Evolutionary conservation across 2,888 invertebrate genomes (phyloP).

Genomic region (Dusona sp.): DNA sequence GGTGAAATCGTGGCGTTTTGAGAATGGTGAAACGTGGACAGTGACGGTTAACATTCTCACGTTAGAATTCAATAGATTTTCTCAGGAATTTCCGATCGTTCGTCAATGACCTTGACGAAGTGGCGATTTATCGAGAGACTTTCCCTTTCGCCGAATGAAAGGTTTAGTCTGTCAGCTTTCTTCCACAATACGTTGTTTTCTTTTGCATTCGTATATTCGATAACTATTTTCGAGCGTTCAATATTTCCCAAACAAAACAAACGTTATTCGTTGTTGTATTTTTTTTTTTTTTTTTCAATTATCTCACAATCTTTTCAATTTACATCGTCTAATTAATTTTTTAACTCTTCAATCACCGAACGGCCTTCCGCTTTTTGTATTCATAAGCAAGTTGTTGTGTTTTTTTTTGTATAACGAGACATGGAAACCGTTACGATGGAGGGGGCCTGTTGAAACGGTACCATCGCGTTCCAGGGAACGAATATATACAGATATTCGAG

Average conservation of each 20-base stretch:
- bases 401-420: constrained; percentile 4
- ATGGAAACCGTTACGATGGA: constrained; percentile 1
- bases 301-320: neutral
- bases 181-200: neutral
- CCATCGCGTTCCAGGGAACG: constrained; percentile 33
- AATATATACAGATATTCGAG: constrained; percentile 7
- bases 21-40: neutral
- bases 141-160: constrained; percentile 78
- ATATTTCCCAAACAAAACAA: neutral
- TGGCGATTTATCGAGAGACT: constrained; percentile 70
- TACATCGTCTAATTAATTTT: neutral
- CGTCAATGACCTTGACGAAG: constrained; percentile 72
- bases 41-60: neutral
- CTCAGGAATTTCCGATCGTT: constrained; percentile 4
- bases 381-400: neutral
- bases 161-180: constrained; percentile 43
- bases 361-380: constrained; percentile 1
- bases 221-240: neutral
- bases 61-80: neutral
- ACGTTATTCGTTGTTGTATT: neutral
- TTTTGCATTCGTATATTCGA: neutral
- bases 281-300: neutral
- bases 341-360: constrained; percentile 5
- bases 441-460: constrained; percentile 45
- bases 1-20: neutral